These are phyloP conservation scores for Apteryx mantelli DNA, from an alignment of 2,113 vertebrate species.

Conservation along the genomic window DNA sequence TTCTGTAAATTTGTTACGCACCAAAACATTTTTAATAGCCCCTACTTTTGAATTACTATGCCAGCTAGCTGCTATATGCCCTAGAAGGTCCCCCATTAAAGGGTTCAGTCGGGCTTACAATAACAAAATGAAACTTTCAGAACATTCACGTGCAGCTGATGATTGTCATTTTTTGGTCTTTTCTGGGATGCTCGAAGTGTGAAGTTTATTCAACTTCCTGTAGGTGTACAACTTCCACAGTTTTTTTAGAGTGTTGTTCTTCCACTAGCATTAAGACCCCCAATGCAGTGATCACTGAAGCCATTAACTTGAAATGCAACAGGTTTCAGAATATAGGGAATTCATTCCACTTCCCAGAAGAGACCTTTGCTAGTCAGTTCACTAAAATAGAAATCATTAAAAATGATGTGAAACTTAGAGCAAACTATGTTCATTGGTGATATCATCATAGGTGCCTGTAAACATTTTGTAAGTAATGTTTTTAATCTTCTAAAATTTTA, in stretches of 20 bases:
- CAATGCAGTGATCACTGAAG: neutral
- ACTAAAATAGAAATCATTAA: neutral
- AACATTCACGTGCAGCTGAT: neutral
- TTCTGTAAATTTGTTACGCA: neutral
- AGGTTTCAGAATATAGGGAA: neutral
- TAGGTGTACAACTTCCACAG: neutral
- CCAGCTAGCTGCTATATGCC: fast-evolving
- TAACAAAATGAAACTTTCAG: fast-evolving
- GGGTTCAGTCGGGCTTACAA: neutral
- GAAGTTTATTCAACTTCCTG: neutral
- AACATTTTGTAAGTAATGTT: neutral
- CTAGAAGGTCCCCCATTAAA: neutral
- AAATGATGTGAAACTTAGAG: neutral
- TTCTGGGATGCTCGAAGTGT: neutral
- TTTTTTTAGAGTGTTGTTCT: neutral
- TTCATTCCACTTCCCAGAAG: neutral
- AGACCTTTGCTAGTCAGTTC: neutral
- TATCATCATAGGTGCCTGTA: neutral
- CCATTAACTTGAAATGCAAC: neutral
- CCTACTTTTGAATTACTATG: neutral
- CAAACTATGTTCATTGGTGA: neutral
- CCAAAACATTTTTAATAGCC: neutral
- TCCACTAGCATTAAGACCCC: neutral
- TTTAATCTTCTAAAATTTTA: neutral
- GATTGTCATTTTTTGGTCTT: neutral